phyloP scores from a whole-genome alignment of 1,140 invertebrate genomes.

The Neuroterus valhalla region DNA sequence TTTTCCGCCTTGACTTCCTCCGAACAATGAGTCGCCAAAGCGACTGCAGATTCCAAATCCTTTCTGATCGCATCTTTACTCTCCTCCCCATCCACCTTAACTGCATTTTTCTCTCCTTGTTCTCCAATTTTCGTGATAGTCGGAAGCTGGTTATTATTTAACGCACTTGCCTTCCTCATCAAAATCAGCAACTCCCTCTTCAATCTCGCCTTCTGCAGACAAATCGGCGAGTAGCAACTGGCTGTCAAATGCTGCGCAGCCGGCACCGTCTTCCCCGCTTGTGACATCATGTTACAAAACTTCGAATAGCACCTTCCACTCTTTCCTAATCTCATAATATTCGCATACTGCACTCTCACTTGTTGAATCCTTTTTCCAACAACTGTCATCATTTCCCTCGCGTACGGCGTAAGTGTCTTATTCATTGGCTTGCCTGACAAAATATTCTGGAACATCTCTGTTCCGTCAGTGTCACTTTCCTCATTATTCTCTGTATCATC shows the following conservation, averaged over 20 bases:
- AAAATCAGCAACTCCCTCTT: slow-evolving; percentile 81
- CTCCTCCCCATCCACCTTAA: slow-evolving; percentile 56
- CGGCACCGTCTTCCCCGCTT: slow-evolving; percentile 61
- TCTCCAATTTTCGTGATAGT: slow-evolving; percentile 18
- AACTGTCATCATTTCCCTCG: slow-evolving; percentile 73
- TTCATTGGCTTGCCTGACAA: slow-evolving; percentile 64
- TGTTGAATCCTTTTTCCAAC: slow-evolving; percentile 80
- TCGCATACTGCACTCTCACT: slow-evolving; percentile 79
- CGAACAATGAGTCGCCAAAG: slow-evolving; percentile 76
- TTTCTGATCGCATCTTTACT: slow-evolving; percentile 77
- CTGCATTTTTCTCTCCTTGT: slow-evolving; percentile 34
- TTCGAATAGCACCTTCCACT: slow-evolving; percentile 82
- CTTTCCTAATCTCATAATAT: slow-evolving; percentile 79
- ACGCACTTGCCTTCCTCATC: slow-evolving; percentile 78
- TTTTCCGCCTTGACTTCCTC: slow-evolving; percentile 71
- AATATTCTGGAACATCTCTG: slow-evolving; percentile 70
- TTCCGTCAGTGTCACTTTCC: slow-evolving; percentile 62
- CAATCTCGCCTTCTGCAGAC: slow-evolving; percentile 81
- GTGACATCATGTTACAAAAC: slow-evolving; percentile 79
- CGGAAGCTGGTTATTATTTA: slow-evolving; percentile 64
- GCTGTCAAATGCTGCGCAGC: slow-evolving; percentile 76
- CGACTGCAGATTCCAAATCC: slow-evolving; percentile 78
- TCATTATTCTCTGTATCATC: slow-evolving; percentile 69
- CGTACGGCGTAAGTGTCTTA: slow-evolving; percentile 55
- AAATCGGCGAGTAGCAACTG: slow-evolving; percentile 86